Conservation (phyloP, 2,797 vertebrate species). For the Rhynchonycteris naso region DNA sequence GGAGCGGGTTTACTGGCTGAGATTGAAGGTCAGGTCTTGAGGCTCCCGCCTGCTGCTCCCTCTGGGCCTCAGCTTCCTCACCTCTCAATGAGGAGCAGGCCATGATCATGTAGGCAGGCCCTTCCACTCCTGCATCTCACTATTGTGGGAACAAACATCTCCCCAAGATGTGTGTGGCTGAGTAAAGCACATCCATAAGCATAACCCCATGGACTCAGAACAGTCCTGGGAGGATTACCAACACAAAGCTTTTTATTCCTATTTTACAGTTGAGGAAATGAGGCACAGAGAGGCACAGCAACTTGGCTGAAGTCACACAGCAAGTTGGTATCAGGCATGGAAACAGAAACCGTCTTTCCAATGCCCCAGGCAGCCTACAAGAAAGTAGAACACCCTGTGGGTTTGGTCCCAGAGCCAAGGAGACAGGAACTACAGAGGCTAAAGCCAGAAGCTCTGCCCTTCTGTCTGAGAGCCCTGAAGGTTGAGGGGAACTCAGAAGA, state of each 20-base stretch:
- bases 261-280: not conserved
- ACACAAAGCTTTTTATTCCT: not conserved
- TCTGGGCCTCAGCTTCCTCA: not conserved
- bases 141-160: not conserved
- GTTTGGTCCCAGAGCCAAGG: not conserved
- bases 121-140: not conserved
- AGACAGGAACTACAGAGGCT: not conserved
- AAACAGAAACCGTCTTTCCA: not conserved
- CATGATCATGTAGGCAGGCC: too few relatives aligned
- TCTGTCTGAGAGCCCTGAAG: not conserved
- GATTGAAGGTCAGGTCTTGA: not conserved
- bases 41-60: not conserved
- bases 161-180: not conserved
- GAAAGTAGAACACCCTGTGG: not conserved
- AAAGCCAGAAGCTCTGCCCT: not conserved
- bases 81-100: not conserved
- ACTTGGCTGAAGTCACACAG: conserved; percentile 59
- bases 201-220: not conserved
- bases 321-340: not conserved
- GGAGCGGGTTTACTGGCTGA: not conserved
- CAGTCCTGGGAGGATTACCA: not conserved
- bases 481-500: not conserved
- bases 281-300: conserved; percentile 42
- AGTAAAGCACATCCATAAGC: not conserved
- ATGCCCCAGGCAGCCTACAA: not conserved